A percentile compares a stretch with the other conserved stretches of the same genome.
These are phyloP conservation scores for Pteria penguin DNA, from an alignment of 2,888 invertebrate genomes.

Conservation along the genomic window DNA sequence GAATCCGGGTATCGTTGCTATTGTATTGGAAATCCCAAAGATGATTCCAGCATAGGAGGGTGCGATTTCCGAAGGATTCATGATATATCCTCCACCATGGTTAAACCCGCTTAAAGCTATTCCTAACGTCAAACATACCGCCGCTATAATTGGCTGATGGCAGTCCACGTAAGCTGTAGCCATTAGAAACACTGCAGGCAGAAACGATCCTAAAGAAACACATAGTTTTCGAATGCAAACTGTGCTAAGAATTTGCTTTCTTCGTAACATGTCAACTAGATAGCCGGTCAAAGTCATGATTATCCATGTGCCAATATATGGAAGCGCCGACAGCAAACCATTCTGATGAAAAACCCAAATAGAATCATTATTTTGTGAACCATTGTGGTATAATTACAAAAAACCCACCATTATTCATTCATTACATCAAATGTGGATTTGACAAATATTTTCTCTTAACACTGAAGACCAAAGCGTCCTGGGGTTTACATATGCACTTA, in stretches of 20 bases:
- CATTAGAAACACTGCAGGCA: conserved; percentile 75
- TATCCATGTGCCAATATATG: conserved; percentile 74
- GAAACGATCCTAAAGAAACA: conserved; percentile 71
- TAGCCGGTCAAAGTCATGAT: conserved; percentile 67
- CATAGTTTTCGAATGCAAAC: conserved; percentile 66
- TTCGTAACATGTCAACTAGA: conserved; percentile 64
- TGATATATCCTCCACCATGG: conserved; percentile 76
- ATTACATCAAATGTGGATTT: not conserved
- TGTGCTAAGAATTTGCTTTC: conserved; percentile 53
- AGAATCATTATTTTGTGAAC: too few relatives aligned
- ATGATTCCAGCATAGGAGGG: conserved; percentile 78
- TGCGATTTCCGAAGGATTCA: conserved; percentile 80
- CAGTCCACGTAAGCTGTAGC: conserved; percentile 77
- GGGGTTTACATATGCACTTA: too few relatives aligned
- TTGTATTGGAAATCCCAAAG: conserved; percentile 78
- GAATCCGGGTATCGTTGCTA: conserved; percentile 78
- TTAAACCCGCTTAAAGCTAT: conserved; percentile 75
- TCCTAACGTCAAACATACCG: conserved; percentile 71
- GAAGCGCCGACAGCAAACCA: conserved; percentile 77
- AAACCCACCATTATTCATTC: not conserved
- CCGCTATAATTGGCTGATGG: conserved; percentile 67
- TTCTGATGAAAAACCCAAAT: conserved; percentile 75
- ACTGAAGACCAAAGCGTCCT: too few relatives aligned
- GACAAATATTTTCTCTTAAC: not conserved
- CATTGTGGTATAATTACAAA: too few relatives aligned